Percentiles rank a stretch among this genome's conserved stretches.
Conservation (phyloP, 1,140 invertebrate species). For the Pogonomyrmex californicus region DNA sequence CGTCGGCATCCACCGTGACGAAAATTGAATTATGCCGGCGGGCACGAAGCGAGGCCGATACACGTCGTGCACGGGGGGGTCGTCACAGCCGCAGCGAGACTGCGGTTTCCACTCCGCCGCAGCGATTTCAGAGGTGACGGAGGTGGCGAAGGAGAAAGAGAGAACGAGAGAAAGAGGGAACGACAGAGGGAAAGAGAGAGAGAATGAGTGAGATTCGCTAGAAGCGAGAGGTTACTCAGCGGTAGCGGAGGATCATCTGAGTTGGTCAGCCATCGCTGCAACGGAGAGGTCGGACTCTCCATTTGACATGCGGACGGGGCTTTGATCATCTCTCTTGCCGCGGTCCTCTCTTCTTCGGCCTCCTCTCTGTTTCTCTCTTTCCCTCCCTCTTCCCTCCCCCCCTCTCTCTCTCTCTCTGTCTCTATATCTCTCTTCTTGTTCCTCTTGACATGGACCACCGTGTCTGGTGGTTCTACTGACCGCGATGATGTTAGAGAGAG, state of each 20-base stretch:
- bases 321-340: slow-evolving; percentile 78
- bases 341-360: slow-evolving; percentile 65
- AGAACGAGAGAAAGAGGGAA: not conserved
- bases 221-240: slow-evolving; percentile 57
- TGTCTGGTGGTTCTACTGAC: slow-evolving; percentile 32
- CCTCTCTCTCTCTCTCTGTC: not conserved
- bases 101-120: slow-evolving; percentile 44
- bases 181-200: not conserved
- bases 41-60: slow-evolving; percentile 40
- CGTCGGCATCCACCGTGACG: slow-evolving; percentile 45
- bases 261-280: slow-evolving; percentile 72
- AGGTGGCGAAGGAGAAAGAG: slow-evolving; percentile 33
- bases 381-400: not conserved
- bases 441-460: slow-evolving; percentile 40
- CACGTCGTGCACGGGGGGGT: slow-evolving; percentile 28
- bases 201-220: slow-evolving; percentile 18
- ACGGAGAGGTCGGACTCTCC: slow-evolving; percentile 72
- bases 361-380: slow-evolving; percentile 37
- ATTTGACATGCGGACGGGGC: slow-evolving; percentile 77
- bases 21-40: slow-evolving; percentile 69
- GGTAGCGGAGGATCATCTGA: slow-evolving; percentile 72
- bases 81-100: slow-evolving; percentile 26
- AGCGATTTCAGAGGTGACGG: slow-evolving; percentile 60
- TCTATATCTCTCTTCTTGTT: too few species aligned
- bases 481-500: slow-evolving; percentile 6